These are phyloP conservation scores for Ptycholaimellus sp. DNA, from an alignment of 2,888 invertebrate genomes.

Conservation along the genomic window DNA sequence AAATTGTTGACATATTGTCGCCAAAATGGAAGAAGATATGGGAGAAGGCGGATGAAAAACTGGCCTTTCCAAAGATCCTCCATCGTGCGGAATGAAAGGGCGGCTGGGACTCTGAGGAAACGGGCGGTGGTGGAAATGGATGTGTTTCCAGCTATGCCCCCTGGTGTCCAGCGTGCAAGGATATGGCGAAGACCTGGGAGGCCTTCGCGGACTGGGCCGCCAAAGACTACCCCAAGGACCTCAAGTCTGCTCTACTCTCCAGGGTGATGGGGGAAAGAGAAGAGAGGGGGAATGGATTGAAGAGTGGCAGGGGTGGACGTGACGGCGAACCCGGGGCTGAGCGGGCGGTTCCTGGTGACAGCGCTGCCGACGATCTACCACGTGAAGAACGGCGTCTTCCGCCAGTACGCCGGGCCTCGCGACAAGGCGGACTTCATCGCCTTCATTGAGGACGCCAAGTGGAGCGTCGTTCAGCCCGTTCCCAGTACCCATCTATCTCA, in stretches of 20 bases:
- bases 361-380: constrained; percentile 90
- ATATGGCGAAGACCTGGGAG: constrained; percentile 62
- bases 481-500: too few relatives aligned
- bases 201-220: constrained; percentile 49
- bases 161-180: constrained; percentile 94
- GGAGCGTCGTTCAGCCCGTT: constrained; percentile 60
- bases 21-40: too few relatives aligned
- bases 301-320: constrained; percentile 70
- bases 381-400: constrained; percentile 72
- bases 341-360: constrained; percentile 87
- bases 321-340: constrained; percentile 71
- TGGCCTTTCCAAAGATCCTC: too few relatives aligned
- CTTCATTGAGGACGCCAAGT: constrained; percentile 61
- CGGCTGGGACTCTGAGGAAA: too few relatives aligned
- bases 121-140: too few relatives aligned
- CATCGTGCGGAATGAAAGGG: too few relatives aligned
- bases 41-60: too few relatives aligned
- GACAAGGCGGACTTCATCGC: constrained; percentile 59
- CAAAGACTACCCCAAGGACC: constrained; percentile 41
- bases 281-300: neutral
- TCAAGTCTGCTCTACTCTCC: neutral
- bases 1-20: too few relatives aligned
- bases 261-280: neutral
- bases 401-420: constrained; percentile 71
- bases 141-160: constrained; percentile 56